Evolutionary conservation across 2,888 invertebrate genomes (phyloP).

Genomic region (Norana najaformis): DNA sequence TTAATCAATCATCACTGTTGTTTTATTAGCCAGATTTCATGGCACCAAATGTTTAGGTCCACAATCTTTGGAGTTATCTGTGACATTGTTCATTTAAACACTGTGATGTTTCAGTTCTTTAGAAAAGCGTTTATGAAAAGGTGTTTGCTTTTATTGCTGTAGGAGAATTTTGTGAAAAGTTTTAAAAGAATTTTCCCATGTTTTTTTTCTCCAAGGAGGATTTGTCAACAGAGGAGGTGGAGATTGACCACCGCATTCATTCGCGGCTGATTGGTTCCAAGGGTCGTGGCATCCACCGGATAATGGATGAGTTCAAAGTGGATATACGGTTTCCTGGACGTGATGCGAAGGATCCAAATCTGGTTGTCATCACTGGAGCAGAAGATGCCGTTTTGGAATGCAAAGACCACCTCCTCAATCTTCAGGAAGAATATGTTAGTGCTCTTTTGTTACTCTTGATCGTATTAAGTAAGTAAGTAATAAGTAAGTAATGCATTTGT

Average conservation of each 20-base stretch:
- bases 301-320: conserved; percentile 47
- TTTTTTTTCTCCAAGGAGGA: conserved; percentile 65
- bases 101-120: no score
- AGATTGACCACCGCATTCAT: conserved; percentile 79
- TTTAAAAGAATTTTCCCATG: no score
- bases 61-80: no score
- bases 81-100: no score
- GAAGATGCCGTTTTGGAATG: conserved; percentile 83
- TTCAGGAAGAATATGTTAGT: conserved; percentile 70
- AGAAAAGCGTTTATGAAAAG: no score
- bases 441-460: background rate
- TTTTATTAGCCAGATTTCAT: no score
- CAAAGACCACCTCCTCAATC: conserved; percentile 83
- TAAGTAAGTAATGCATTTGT: no score
- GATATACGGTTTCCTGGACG: conserved; percentile 85
- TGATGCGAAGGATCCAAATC: conserved; percentile 73
- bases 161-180: no score
- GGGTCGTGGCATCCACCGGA: conserved; percentile 77
- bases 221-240: conserved; percentile 67
- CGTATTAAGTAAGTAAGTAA: background rate
- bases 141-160: background rate
- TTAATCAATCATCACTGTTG: no score
- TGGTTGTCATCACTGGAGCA: conserved; percentile 82
- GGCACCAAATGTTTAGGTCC: no score
- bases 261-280: conserved; percentile 87